Conservation (phyloP, 2,113 vertebrate genomes). For the Triplophysa tibetana region DNA sequence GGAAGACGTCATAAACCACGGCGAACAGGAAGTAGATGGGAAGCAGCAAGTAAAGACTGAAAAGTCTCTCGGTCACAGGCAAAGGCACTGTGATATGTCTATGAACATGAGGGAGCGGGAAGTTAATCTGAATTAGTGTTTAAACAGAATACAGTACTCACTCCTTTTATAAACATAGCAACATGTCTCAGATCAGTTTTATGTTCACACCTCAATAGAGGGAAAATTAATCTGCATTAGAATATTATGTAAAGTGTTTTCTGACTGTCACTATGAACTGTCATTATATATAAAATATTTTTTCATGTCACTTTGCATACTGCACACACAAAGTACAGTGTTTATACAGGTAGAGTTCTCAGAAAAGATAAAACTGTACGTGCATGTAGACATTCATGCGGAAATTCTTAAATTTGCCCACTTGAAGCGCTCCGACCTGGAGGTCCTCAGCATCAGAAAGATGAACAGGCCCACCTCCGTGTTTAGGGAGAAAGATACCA, state of each 20-base stretch:
- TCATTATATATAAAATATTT: too few species aligned
- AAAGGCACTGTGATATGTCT: conserved; percentile 66
- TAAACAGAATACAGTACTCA: too few species aligned
- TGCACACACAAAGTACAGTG: too few species aligned
- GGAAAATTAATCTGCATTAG: too few species aligned
- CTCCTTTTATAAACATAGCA: too few species aligned
- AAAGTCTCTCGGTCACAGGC: conserved; percentile 57
- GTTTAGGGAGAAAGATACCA: conserved; percentile 66
- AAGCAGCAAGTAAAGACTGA: conserved; percentile 70
- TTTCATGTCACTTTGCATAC: too few species aligned
- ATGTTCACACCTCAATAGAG: too few species aligned
- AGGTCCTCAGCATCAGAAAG: conserved; percentile 66
- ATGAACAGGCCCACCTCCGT: conserved; percentile 62
- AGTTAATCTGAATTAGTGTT: too few species aligned
- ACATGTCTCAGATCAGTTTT: too few species aligned
- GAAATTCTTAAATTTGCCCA: conserved; percentile 50
- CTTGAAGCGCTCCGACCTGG: conserved; percentile 62
- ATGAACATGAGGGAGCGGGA: conserved; percentile 12
- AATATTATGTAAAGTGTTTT: too few species aligned
- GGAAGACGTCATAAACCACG: conserved; percentile 69
- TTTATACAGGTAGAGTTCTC: too few species aligned
- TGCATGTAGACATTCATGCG: neutral
- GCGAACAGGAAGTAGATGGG: conserved; percentile 75
- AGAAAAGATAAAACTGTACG: neutral
- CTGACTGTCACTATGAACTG: too few species aligned